These are phyloP conservation scores for Piprites chloris DNA, from an alignment of 2,113 vertebrate genomes.

Conservation along the genomic window DNA sequence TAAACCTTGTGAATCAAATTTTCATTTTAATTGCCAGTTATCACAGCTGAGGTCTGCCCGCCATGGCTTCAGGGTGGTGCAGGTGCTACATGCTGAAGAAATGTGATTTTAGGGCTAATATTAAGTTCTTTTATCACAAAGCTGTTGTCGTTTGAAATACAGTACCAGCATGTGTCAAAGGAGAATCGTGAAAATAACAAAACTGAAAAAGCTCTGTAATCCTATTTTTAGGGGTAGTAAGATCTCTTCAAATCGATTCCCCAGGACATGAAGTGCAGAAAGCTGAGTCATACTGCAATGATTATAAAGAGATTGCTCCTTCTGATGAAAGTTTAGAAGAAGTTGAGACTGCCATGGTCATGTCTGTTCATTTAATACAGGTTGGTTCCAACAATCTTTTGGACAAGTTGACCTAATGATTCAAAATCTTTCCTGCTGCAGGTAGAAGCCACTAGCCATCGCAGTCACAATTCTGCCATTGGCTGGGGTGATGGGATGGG, in stretches of 20 bases:
- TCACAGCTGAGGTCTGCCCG: neutral
- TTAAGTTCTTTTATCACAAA: constrained; percentile 1
- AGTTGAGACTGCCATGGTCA: neutral
- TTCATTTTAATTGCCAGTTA: neutral
- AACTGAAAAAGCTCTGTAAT: neutral
- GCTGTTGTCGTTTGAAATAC: neutral
- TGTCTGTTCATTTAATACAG: neutral
- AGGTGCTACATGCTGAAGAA: neutral
- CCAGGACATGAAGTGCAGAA: neutral
- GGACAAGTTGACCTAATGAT: neutral
- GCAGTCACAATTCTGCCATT: neutral
- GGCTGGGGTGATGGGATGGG: neutral
- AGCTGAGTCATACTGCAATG: neutral
- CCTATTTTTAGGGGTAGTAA: constrained; percentile 3
- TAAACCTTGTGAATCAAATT: neutral
- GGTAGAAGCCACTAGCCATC: neutral
- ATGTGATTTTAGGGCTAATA: neutral
- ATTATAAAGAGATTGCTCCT: neutral
- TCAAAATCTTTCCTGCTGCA: neutral
- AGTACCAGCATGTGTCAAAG: neutral
- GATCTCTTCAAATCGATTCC: neutral
- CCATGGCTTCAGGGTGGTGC: neutral
- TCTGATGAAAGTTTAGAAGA: neutral
- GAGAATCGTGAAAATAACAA: neutral
- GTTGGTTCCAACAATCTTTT: neutral